Evolutionary conservation across 2,888 invertebrate species (phyloP).

Genomic region (Nephrotoma flavescens): DNA sequence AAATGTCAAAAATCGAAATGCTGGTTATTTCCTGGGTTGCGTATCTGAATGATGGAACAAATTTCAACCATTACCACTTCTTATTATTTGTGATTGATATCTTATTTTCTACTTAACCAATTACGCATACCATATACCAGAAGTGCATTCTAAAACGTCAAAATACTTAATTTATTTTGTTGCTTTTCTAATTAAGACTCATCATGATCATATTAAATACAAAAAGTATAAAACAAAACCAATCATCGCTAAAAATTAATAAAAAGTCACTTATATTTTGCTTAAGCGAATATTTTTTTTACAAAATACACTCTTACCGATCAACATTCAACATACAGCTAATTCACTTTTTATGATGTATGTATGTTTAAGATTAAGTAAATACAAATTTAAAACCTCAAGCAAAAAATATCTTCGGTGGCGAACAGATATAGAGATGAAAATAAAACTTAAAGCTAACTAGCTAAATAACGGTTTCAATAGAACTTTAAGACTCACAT

Average conservation of each 20-base stretch:
- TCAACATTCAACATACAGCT: background rate
- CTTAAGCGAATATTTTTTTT: background rate
- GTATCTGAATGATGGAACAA: background rate
- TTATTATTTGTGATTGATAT: background rate
- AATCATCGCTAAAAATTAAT: background rate
- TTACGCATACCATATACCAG: background rate
- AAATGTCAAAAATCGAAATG: background rate
- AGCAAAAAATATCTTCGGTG: background rate
- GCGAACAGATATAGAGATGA: background rate
- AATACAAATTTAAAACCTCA: background rate
- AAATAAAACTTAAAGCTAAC: background rate
- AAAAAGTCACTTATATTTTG: background rate
- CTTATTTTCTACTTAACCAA: background rate
- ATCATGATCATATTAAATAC: background rate
- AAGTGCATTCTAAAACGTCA: background rate
- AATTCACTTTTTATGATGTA: background rate
- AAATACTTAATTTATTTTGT: background rate
- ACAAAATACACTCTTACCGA: background rate
- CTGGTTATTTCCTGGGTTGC: background rate
- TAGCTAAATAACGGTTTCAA: background rate
- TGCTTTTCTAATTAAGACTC: background rate
- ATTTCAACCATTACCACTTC: background rate
- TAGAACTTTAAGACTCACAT: background rate
- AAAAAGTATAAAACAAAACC: background rate
- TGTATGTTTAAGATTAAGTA: background rate